phyloP scores from a whole-genome alignment of 2,888 invertebrate genomes.

The Dichetophora obliterata region DNA sequence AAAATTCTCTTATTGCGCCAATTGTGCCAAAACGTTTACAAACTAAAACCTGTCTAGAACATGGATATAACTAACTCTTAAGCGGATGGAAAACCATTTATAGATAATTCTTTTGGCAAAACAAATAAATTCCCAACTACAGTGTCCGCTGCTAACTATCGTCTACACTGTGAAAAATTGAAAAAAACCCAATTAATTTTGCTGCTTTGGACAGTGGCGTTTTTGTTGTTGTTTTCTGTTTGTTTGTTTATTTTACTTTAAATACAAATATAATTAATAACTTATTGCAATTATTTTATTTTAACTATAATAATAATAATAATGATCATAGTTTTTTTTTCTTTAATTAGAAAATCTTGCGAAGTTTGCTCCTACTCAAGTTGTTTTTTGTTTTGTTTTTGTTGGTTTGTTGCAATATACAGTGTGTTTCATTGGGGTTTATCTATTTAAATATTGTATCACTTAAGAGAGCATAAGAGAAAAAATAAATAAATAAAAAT shows the following conservation, averaged over 20 bases:
- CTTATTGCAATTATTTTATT: constrained; percentile 45
- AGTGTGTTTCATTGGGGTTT: constrained; percentile 5
- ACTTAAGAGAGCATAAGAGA: constrained; percentile 10
- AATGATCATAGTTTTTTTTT: constrained; percentile 12
- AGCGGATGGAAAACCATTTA: too few relatives aligned
- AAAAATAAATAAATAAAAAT: not conserved
- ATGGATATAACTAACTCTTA: too few relatives aligned
- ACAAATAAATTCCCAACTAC: too few relatives aligned
- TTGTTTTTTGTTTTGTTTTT: constrained; percentile 55
- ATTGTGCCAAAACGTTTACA: too few relatives aligned
- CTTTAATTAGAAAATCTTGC: constrained; percentile 55
- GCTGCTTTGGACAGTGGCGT: too few relatives aligned
- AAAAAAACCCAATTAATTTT: too few relatives aligned
- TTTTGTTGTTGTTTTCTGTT: not conserved
- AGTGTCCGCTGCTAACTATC: too few relatives aligned
- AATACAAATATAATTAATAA: constrained; percentile 28
- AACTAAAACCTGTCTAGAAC: too few relatives aligned
- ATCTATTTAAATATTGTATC: constrained; percentile 3
- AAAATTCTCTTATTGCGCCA: too few relatives aligned
- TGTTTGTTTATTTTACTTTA: constrained; percentile 35
- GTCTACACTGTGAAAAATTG: too few relatives aligned
- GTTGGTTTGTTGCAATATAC: constrained; percentile 43
- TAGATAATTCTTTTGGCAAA: too few relatives aligned
- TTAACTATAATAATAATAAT: constrained; percentile 10
- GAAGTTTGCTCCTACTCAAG: constrained; percentile 68